Conservation (phyloP, 30 jellyfish, hydroid and myxozoan species). For the Chironex yamaguchii region DNA sequence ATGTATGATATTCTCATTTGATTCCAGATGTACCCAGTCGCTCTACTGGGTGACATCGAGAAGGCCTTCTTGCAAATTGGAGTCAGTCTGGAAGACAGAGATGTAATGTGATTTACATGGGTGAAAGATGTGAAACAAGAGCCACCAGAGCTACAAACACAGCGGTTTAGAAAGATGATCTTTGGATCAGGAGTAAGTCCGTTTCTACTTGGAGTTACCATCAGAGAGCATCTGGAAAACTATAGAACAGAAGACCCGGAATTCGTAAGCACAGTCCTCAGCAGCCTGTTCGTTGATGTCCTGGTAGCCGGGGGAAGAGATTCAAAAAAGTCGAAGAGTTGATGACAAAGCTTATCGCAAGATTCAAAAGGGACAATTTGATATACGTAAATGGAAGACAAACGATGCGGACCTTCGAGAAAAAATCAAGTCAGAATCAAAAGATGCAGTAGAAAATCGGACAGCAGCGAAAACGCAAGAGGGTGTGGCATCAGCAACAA, state of each 20-base stretch:
- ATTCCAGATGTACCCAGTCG: constrained; percentile 45
- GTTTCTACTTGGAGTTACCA: constrained; percentile 70
- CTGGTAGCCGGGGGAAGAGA: constrained; percentile 44
- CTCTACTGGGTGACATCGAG: constrained; percentile 65
- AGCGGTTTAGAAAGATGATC: constrained; percentile 46
- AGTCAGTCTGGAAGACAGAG: constrained; percentile 54
- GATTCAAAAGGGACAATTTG: constrained; percentile 43
- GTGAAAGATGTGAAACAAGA: no score
- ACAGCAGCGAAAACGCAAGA: background rate
- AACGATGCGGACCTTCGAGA: background rate
- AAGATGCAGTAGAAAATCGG: no score
- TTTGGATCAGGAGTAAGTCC: constrained; percentile 72
- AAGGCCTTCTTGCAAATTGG: constrained; percentile 58
- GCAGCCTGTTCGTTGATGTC: constrained; percentile 59
- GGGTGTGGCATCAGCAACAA: no score
- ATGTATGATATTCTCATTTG: constrained; percentile 21
- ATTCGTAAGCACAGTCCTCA: constrained; percentile 15
- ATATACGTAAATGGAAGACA: constrained; percentile 56
- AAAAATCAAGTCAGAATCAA: no score
- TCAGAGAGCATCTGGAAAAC: constrained; percentile 35
- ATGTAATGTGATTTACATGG: constrained; percentile 73
- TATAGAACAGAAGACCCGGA: constrained; percentile 53
- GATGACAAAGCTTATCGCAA: constrained; percentile 24
- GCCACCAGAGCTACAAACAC: constrained; percentile 7
- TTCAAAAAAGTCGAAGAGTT: constrained; percentile 19